A percentile compares a stretch with the other conserved stretches of the same genome.
Conservation (phyloP, 2,888 invertebrate species). For the Catocala sponsa region DNA sequence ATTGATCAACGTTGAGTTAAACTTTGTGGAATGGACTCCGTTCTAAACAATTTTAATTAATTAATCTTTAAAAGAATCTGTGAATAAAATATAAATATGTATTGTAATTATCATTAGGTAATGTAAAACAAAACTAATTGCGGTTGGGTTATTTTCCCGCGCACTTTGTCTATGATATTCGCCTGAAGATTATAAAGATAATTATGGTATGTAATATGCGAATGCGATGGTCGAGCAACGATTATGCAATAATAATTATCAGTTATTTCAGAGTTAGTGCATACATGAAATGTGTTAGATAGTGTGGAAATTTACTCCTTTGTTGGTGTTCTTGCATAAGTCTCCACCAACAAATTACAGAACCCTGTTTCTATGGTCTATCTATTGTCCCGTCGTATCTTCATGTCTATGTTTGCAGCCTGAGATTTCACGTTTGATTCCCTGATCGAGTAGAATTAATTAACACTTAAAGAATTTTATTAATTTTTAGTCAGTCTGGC, state of each 20-base stretch:
- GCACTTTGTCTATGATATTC: slow-evolving; percentile 28
- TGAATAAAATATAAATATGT: slow-evolving; percentile 16
- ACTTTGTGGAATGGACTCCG: slow-evolving; percentile 14
- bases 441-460: no score
- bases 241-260: neutral
- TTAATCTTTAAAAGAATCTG: slow-evolving; percentile 29
- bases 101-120: slow-evolving; percentile 23
- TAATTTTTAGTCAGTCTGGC: no score
- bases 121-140: slow-evolving; percentile 22
- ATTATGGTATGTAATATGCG: slow-evolving; percentile 6
- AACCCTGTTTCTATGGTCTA: no score
- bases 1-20: slow-evolving; percentile 26
- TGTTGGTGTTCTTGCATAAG: no score
- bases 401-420: no score
- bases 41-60: slow-evolving; percentile 43
- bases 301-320: no score
- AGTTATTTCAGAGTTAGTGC: no score
- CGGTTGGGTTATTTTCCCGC: slow-evolving; percentile 41
- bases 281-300: no score
- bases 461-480: no score
- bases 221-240: neutral
- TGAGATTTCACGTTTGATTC: no score
- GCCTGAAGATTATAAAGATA: slow-evolving; percentile 14
- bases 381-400: no score
- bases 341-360: no score